These are phyloP conservation scores for Arge pagana DNA, from an alignment of 2,888 invertebrate species.

Conservation along the genomic window DNA sequence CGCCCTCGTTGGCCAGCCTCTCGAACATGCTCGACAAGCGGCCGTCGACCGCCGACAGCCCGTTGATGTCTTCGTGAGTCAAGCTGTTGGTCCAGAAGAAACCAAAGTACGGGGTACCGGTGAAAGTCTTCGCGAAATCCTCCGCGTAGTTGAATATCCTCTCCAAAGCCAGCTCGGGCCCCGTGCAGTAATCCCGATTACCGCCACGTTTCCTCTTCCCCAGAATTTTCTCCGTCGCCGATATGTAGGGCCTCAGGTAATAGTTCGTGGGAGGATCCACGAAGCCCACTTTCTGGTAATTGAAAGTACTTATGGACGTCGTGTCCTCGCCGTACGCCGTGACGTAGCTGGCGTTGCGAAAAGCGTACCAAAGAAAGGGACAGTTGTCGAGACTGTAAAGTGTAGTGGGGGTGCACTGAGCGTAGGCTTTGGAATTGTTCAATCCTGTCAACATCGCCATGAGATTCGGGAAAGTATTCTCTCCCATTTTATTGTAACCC, in stretches of 20 bases:
- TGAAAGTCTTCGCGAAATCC: constrained; percentile 69
- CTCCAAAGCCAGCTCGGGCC: constrained; percentile 69
- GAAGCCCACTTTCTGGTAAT: constrained; percentile 76
- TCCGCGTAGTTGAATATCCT: constrained; percentile 71
- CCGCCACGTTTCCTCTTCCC: constrained; percentile 56
- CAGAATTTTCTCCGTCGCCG: constrained; percentile 68
- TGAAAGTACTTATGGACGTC: constrained; percentile 74
- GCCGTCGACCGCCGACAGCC: constrained; percentile 70
- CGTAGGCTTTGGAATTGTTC: constrained; percentile 58
- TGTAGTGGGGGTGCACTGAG: constrained; percentile 60
- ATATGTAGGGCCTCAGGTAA: constrained; percentile 75
- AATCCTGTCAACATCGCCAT: constrained; percentile 81
- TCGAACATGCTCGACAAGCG: constrained; percentile 66
- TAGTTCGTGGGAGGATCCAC: constrained; percentile 77
- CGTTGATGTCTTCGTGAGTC: constrained; percentile 73
- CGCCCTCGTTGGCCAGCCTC: constrained; percentile 64
- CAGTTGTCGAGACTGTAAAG: constrained; percentile 68
- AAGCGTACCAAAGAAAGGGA: constrained; percentile 79
- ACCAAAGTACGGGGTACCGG: constrained; percentile 69
- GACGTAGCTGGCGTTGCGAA: constrained; percentile 70
- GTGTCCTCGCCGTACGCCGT: constrained; percentile 84
- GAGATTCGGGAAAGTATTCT: constrained; percentile 90
- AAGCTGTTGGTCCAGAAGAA: constrained; percentile 81
- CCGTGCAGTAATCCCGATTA: constrained; percentile 65
- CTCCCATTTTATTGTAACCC: constrained; percentile 80